Evolutionary conservation across 2,113 vertebrate species (phyloP).

Genomic region (Prietella phreatophila): DNA sequence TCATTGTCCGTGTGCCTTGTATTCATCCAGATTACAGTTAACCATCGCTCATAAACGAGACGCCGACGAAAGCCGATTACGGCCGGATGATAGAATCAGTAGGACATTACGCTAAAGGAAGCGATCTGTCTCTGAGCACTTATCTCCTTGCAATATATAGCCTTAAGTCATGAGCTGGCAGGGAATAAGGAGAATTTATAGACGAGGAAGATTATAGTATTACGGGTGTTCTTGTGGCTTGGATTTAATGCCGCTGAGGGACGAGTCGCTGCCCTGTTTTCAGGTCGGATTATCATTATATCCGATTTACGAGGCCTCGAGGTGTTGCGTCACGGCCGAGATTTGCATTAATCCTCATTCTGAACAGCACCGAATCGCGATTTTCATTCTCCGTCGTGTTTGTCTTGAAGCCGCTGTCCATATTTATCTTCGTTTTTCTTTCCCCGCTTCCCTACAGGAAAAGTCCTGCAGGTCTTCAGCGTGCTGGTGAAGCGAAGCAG

Average conservation of each 20-base stretch:
- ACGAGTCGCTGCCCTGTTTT: not conserved
- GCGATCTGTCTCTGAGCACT: slow-evolving; percentile 64
- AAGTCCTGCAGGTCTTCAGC: too few relatives aligned
- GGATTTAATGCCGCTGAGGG: slow-evolving; percentile 23
- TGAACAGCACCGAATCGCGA: not conserved
- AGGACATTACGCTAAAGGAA: slow-evolving; percentile 67
- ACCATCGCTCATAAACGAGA: slow-evolving; percentile 66
- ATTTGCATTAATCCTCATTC: slow-evolving; percentile 25
- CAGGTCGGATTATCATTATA: slow-evolving; percentile 6
- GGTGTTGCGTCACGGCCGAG: not conserved
- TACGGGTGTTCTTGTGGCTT: slow-evolving; percentile 10
- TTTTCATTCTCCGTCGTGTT: not conserved
- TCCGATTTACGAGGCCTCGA: not conserved
- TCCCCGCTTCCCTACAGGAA: too few relatives aligned
- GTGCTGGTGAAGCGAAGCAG: not conserved
- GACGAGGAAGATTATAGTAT: slow-evolving; percentile 15
- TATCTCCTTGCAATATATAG: slow-evolving; percentile 69
- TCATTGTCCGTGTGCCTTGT: slow-evolving; percentile 22
- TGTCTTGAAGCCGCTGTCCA: not conserved
- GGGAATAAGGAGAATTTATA: slow-evolving; percentile 34
- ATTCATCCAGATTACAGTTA: slow-evolving; percentile 61
- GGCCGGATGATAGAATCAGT: slow-evolving; percentile 73
- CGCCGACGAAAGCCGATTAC: slow-evolving; percentile 76
- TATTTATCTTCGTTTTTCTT: not conserved
- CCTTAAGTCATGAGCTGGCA: slow-evolving; percentile 57